A percentile compares a stretch with the other conserved stretches of the same genome.
phyloP scores from a whole-genome alignment of 2,113 vertebrate genomes.

The Glaucomys volans region DNA sequence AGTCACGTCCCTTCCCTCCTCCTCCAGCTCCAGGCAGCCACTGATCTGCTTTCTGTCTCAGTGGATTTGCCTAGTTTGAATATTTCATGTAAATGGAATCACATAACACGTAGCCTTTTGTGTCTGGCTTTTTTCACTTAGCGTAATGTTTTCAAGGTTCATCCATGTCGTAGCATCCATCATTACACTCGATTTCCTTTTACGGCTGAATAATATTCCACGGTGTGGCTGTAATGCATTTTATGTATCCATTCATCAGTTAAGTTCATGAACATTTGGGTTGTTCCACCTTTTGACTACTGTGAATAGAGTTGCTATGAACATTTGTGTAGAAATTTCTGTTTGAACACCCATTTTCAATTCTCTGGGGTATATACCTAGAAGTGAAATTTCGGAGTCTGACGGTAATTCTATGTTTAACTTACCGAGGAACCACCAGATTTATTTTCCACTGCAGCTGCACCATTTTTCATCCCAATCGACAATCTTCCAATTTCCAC shows the following conservation, averaged over 20 bases:
- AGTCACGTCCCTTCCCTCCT: background rate
- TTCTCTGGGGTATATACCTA: background rate
- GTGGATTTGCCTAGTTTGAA: background rate
- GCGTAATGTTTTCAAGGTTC: background rate
- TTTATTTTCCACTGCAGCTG: background rate
- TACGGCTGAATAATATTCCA: background rate
- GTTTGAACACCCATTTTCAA: background rate
- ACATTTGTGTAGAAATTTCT: background rate
- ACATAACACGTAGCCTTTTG: background rate
- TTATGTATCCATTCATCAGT: background rate
- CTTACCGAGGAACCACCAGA: background rate
- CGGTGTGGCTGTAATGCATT: accelerated
- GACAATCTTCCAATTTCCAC: background rate
- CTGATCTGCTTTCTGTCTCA: background rate
- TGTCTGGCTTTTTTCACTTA: background rate
- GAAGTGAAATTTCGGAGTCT: background rate
- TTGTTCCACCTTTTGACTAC: background rate
- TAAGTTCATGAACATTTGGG: no score
- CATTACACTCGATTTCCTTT: background rate
- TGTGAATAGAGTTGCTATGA: background rate
- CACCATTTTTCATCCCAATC: background rate
- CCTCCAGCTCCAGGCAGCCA: background rate
- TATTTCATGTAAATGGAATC: background rate
- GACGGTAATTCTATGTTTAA: background rate
- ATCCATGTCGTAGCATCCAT: background rate